These are phyloP conservation scores for Chloebia gouldiae DNA, from an alignment of 2,113 vertebrate species.

Conservation along the genomic window DNA sequence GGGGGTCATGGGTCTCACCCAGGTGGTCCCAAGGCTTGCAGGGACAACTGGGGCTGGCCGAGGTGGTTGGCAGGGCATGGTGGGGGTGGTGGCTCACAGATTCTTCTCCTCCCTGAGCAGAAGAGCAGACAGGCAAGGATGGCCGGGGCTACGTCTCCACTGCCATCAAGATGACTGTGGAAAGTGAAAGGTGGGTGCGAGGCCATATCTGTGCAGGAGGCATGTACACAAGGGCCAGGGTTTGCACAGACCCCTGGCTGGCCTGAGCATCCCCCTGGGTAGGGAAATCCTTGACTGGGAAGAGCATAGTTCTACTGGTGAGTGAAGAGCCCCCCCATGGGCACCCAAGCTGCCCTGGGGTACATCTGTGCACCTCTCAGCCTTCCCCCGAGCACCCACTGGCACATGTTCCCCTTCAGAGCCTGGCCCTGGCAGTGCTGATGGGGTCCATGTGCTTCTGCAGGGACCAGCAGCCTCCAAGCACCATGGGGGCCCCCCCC, in stretches of 20 bases:
- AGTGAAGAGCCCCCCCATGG: fast-evolving
- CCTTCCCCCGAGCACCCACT: fast-evolving
- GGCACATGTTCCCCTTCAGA: fast-evolving
- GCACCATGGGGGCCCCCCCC: fast-evolving
- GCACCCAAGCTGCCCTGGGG: fast-evolving
- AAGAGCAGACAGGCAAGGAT: constrained; percentile 74
- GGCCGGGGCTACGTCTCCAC: constrained; percentile 74
- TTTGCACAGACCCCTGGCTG: neutral
- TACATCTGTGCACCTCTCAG: fast-evolving
- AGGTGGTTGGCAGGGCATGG: neutral
- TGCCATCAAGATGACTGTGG: constrained; percentile 77
- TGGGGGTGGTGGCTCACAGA: neutral
- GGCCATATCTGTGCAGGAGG: fast-evolving
- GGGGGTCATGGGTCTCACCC: neutral
- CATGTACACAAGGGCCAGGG: neutral
- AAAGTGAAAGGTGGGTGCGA: constrained; percentile 42
- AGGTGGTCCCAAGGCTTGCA: neutral
- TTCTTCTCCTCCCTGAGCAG: constrained; percentile 37
- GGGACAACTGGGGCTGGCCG: fast-evolving
- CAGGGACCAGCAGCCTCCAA: constrained; percentile 35
- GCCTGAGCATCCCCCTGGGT: neutral
- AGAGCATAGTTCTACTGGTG: neutral
- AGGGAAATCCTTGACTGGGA: neutral
- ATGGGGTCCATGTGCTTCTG: fast-evolving
- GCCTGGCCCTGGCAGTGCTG: neutral